Evolutionary conservation across 2,888 invertebrate species (phyloP), one percentile per base, ranked within the genome.

Genomic region (Chloromyia formosa): DNA sequence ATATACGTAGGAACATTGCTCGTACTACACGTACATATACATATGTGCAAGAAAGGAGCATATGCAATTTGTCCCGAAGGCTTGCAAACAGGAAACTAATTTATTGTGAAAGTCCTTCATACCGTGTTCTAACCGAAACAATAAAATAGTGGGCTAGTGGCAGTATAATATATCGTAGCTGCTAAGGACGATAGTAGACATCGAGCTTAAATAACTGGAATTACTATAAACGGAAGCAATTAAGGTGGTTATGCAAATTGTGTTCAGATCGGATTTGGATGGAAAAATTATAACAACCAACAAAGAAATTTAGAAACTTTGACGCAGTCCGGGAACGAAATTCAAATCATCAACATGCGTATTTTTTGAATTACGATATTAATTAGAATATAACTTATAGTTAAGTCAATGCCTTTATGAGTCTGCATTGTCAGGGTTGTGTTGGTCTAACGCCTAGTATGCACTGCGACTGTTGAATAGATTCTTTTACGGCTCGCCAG

Each of bases 61-160:
- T 66, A 66, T 66, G 66, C 66, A 66, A 66, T 66, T 66, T 66
- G 66, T 66, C 66, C 42, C 49, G 66, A 35, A 66, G 66, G 66
- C 49, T 66, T 66, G 66, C 45, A 49, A 66, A 66, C 49, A 66
- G 66, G 66, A 66, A 66, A 49, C 66, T 66, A 66, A 66, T 66
- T 66, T 66, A 66, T 16, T 45, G 49, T 66, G 22, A 14, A 66
- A 45, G 66, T 66, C 66, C 66, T 66, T 66, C 66, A 22, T 66
- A 49, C 20, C 14, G 12, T n/a, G 22, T 66, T 12, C 18, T 2
- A 66, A 42, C 9, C 20, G 66, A 49, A 20, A 42, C 42, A 49
- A 14, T 62, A 42, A 62, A 66, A 45, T 66, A 49, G 45, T 22
- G 62, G 16, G 20, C 5, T 45, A 49, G 2, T n/a, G 12, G 18